Base-by-base conservation (phyloP, 2,113 vertebrate species). In the Numenius arquata region DNA sequence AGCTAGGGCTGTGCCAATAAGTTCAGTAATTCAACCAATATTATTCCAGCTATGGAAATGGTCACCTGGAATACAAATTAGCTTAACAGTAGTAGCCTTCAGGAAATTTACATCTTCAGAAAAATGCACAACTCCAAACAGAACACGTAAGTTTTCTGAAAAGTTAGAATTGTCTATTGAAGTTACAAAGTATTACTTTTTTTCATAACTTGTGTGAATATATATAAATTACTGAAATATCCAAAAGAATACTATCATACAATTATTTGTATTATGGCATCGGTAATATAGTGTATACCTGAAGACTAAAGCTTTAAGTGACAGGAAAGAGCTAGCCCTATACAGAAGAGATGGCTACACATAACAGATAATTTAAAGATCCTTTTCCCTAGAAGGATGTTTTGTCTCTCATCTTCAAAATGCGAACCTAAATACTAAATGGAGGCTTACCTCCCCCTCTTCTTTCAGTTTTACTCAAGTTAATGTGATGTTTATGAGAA, bases 1-100 rank as follows among this genome's bases (percentile, higher is more conserved):
- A 98, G 97, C 97, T 98, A 98, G 98, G 97, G 96, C 98, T 98
- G 98, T 98, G 98, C 98, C 98, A 98, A 98, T 98, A 98, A 86
- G 45, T 96, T 82, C 95, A 97, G 62, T 70, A 97, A 97, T 96
- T 96, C 71, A 97, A 95, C 19, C 81, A 88, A 12, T 67, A 92
- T 38, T 84, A 83, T 89, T 85, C 70, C 84, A 91, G 63, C 66
- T 85, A 84, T 41, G 40, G 68, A 89, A 92, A 82, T 15, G 26
- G 66, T 84, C 93, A 96, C 38, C 76, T 61, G 34, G 66, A 80
- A 90, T 91, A 91, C 17, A 93, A 92, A 95, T 87, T 25, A 89
- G 58, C 47, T 81, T 56, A 95, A 91, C 22, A 50, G 25, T 19
- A 91, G 43, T 27, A 94, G 9, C 22, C 56, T 68, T 47, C 53